phyloP scores from a whole-genome alignment of 2,113 vertebrate species.

The Cynopterus brachyotis region DNA sequence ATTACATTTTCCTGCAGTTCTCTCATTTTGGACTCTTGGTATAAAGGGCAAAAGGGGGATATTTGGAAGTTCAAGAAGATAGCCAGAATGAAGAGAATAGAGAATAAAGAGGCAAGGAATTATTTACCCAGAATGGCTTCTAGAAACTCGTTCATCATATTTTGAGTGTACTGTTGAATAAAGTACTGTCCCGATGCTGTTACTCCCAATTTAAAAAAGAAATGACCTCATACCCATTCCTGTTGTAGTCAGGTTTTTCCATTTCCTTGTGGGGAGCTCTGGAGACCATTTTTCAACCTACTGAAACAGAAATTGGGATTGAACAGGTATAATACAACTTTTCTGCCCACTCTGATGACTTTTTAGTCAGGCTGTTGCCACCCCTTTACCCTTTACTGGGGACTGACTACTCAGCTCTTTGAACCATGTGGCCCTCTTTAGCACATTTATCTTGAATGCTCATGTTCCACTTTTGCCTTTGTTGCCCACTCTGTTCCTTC shows the following conservation, averaged over 20 bases:
- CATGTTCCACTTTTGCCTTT: neutral
- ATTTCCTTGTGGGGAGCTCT: neutral
- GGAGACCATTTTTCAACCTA: neutral
- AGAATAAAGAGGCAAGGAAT: constrained; percentile 8
- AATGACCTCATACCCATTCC: constrained; percentile 14
- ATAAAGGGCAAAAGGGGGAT: neutral
- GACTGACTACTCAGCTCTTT: neutral
- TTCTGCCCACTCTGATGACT: neutral
- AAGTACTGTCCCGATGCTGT: neutral
- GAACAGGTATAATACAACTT: neutral
- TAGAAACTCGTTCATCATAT: neutral
- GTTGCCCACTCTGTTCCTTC: neutral
- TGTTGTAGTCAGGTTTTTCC: neutral
- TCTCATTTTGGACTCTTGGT: neutral
- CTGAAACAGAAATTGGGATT: neutral
- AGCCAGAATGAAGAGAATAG: neutral
- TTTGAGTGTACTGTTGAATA: neutral
- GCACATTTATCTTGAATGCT: neutral
- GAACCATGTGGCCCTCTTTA: neutral
- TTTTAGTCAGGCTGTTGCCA: neutral
- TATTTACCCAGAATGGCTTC: constrained; percentile 9
- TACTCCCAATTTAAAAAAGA: constrained; percentile 36
- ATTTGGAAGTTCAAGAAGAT: neutral
- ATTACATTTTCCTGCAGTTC: neutral
- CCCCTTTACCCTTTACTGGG: neutral